Percentiles rank a stretch among this genome's conserved stretches.
Conservation (phyloP, 2,888 invertebrate genomes). For the Mimachlamys varia region DNA sequence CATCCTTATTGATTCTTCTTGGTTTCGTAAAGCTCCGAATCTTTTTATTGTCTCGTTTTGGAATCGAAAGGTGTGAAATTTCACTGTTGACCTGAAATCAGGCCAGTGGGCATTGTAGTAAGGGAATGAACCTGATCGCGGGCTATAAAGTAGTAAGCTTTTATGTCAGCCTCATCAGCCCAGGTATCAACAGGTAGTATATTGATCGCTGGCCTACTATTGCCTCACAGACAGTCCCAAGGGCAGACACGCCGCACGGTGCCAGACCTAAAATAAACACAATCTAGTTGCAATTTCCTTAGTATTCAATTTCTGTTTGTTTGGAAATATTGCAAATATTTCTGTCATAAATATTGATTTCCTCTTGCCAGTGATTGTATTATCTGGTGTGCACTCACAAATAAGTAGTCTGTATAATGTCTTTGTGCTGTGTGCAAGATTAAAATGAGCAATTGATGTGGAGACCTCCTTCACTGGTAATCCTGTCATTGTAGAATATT, state of each 20-base stretch:
- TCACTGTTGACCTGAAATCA: neutral
- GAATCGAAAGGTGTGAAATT: neutral
- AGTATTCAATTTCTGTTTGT: neutral
- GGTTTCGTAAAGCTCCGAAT: neutral
- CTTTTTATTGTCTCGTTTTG: neutral
- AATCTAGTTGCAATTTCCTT: neutral
- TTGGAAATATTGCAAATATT: neutral
- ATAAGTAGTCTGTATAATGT: neutral
- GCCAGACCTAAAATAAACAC: constrained; percentile 16
- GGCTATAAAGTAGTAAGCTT: neutral
- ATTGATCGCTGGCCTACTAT: neutral
- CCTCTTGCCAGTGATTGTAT: neutral
- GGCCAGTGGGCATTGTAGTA: neutral
- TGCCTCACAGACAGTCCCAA: neutral
- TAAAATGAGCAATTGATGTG: neutral
- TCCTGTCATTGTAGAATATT: no score
- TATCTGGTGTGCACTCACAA: neutral
- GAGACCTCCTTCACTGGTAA: no score
- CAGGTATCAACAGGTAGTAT: constrained; percentile 11
- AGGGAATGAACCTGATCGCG: neutral
- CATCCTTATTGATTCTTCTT: neutral
- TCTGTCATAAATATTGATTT: neutral
- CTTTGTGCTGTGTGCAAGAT: neutral
- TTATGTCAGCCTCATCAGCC: neutral
- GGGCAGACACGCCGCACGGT: neutral